Percentiles rank a stretch among this genome's conserved stretches.
Evolutionary conservation across 2,888 invertebrate genomes (phyloP).

Genomic region (Lithophane ornitopus): DNA sequence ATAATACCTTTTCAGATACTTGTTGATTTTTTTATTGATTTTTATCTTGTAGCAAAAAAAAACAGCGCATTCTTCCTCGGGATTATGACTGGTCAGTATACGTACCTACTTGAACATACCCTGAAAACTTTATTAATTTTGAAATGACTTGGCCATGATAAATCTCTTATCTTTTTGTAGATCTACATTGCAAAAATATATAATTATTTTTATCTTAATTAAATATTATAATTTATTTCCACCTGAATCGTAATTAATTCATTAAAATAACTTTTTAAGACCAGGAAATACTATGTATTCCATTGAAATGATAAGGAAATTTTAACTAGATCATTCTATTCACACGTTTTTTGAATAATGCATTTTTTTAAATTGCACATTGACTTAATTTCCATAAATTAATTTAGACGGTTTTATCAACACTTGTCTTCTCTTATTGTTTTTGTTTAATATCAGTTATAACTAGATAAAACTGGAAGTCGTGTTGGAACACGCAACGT

Average conservation of each 20-base stretch:
- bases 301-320: background rate
- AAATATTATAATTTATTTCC: background rate
- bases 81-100: too few relatives aligned
- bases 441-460: constrained; percentile 1
- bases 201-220: background rate
- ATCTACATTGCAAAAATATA: background rate
- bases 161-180: background rate
- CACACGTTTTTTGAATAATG: background rate
- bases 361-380: background rate
- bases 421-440: background rate
- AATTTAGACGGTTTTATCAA: background rate
- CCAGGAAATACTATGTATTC: background rate
- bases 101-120: too few relatives aligned
- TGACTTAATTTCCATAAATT: background rate
- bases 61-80: too few relatives aligned
- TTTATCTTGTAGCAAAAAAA: too few relatives aligned
- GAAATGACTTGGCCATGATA: background rate
- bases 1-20: too few relatives aligned
- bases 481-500: constrained; percentile 51
- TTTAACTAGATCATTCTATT: background rate
- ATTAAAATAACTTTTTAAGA: background rate
- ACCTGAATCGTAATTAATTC: background rate
- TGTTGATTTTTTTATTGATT: too few relatives aligned
- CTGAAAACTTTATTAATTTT: too few relatives aligned
- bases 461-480: background rate